Evolutionary conservation across 1,140 invertebrate genomes (phyloP), one percentile per base, ranked within the genome.

Genomic region (Microplitis mediator): DNA sequence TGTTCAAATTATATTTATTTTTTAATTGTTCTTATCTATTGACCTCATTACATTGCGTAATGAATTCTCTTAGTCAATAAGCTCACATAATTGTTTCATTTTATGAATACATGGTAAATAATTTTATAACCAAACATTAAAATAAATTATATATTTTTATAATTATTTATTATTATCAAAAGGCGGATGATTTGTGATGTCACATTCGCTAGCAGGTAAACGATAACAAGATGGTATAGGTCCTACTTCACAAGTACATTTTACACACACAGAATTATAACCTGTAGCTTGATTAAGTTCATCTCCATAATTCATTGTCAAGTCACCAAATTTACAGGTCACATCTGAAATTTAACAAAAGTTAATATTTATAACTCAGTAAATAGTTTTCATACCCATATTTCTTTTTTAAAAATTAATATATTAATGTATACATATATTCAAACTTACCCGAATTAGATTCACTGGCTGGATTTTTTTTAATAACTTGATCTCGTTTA

Each of bases 241-340:
- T 56, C 80, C 79, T 2, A 84, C 77, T 68, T 85, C 80, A 61
- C 82, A 85, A 0, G 75, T 13, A 11, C 83, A 84, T 69, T 77
- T 79, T 0, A 81, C 51, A 45, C 80, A 82, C 3, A 45, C 39
- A 0, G 80, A 78, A 60, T 23, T 70, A 4, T 78, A 78, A 39
- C 74, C 50, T 0, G 74, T 75, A 9, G 23, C 69, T 66, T 75
- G 69, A 4, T 71, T 81, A 13, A 85, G 34, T 60, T 79, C 75
- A 36, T 85, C 82, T 1, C 81, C 79, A 4, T 80, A 9, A 3
- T 76, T 35, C 80, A 84, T 78, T 14, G 2, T 75, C 36, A 83
- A 4, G 32, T 80, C 75, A 56, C 78, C 82, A 14, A 81, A 80
- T 65, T 54, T 52, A 34, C 80, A 84, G 8, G n/a, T 34, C n/a